These are phyloP conservation scores for Mythimna albipuncta DNA, from an alignment of 2,888 invertebrate species.

Conservation along the genomic window DNA sequence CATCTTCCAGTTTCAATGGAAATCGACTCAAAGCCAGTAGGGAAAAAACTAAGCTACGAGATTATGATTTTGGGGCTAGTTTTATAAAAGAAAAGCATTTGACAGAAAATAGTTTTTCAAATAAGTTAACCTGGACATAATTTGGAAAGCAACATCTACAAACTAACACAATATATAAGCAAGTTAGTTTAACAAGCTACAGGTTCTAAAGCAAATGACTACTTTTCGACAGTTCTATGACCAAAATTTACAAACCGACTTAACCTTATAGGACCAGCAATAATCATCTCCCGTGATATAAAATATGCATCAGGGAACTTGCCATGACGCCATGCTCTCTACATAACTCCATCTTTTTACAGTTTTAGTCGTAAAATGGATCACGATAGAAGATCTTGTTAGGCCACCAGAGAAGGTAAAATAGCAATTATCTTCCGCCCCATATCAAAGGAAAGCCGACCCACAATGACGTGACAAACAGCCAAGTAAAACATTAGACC, in stretches of 20 bases:
- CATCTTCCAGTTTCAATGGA: too few relatives aligned
- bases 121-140: too few relatives aligned
- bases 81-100: too few relatives aligned
- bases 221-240: background rate
- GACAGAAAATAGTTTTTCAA: too few relatives aligned
- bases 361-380: too few relatives aligned
- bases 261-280: background rate
- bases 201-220: background rate
- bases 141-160: background rate
- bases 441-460: slow-evolving; percentile 1
- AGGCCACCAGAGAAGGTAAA: background rate
- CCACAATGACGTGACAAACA: slow-evolving; percentile 7
- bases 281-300: background rate
- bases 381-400: too few relatives aligned
- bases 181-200: background rate
- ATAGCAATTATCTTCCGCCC: background rate
- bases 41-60: too few relatives aligned
- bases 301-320: too few relatives aligned
- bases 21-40: too few relatives aligned
- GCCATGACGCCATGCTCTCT: too few relatives aligned
- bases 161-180: background rate
- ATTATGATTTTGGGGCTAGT: too few relatives aligned
- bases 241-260: background rate
- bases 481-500: slow-evolving; percentile 27
- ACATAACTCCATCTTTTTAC: too few relatives aligned